These are phyloP conservation scores for Drosophila limbata DNA, from an alignment of 2,888 invertebrate genomes.

Conservation along the genomic window DNA sequence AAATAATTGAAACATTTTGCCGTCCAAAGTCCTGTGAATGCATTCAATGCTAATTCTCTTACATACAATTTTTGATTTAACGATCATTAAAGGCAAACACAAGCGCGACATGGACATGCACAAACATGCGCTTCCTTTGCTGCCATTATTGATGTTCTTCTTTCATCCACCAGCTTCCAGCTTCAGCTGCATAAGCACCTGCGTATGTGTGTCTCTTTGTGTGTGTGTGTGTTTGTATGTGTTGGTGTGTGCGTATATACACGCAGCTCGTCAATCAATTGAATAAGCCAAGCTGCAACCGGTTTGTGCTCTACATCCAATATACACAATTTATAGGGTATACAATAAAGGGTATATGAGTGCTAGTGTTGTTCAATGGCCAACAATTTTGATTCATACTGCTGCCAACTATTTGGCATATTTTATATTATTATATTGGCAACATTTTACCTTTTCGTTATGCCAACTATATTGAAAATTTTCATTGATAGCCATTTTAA, in stretches of 20 bases:
- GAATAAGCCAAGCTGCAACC: slow-evolving; percentile 64
- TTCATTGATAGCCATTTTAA: not conserved
- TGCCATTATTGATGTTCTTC: slow-evolving; percentile 65
- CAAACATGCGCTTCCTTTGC: slow-evolving; percentile 79
- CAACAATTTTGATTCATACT: no score
- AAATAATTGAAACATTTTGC: slow-evolving; percentile 74
- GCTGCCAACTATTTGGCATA: not conserved
- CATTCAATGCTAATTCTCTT: slow-evolving; percentile 69
- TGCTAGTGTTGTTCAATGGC: no score
- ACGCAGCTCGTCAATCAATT: slow-evolving; percentile 81
- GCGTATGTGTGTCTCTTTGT: slow-evolving; percentile 26
- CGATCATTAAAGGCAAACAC: slow-evolving; percentile 68
- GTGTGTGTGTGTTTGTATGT: slow-evolving; percentile 42
- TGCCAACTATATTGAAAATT: not conserved
- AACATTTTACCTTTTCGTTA: not conserved
- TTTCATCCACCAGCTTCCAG: slow-evolving; percentile 19
- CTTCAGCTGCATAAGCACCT: slow-evolving; percentile 16
- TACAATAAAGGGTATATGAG: not conserved
- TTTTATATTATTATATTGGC: not conserved
- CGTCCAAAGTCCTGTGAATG: slow-evolving; percentile 20
- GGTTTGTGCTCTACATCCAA: slow-evolving; percentile 69
- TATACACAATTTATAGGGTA: slow-evolving; percentile 12
- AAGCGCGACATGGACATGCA: slow-evolving; percentile 69
- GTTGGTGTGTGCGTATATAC: slow-evolving; percentile 69
- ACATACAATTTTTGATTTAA: slow-evolving; percentile 63